These are phyloP conservation scores for Danaus chrysippus DNA, from an alignment of 2,888 invertebrate species.

Conservation along the genomic window DNA sequence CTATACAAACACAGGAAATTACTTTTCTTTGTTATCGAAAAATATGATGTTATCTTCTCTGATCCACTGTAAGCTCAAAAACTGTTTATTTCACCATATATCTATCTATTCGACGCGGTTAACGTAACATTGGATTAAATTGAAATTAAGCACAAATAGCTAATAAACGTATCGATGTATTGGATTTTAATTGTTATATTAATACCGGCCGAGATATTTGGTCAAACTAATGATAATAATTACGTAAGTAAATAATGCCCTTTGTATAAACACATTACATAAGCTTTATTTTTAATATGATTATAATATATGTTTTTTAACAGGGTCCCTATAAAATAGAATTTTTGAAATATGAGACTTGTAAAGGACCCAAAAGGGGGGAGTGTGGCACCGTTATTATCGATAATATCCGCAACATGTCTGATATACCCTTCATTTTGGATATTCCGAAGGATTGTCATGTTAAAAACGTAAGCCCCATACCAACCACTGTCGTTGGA, in stretches of 20 bases:
- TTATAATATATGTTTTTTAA: slow-evolving; percentile 26
- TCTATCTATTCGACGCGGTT: neutral
- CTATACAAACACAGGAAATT: slow-evolving; percentile 1
- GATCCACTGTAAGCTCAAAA: neutral
- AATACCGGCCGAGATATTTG: slow-evolving; percentile 30
- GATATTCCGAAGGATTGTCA: slow-evolving; percentile 57
- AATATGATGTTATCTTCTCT: neutral
- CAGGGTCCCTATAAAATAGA: slow-evolving; percentile 56
- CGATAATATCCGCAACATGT: slow-evolving; percentile 50
- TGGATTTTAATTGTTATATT: slow-evolving; percentile 33
- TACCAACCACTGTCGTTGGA: too few species aligned
- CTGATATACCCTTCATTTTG: slow-evolving; percentile 50
- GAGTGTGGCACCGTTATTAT: slow-evolving; percentile 53
- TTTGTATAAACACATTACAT: slow-evolving; percentile 15
- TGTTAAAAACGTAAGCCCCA: slow-evolving; percentile 45
- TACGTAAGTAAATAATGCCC: slow-evolving; percentile 43
- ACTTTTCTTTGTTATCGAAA: slow-evolving; percentile 1
- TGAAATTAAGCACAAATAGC: neutral
- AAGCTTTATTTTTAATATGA: slow-evolving; percentile 10
- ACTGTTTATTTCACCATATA: neutral
- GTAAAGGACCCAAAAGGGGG: slow-evolving; percentile 59
- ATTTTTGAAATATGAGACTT: slow-evolving; percentile 49
- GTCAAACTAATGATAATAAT: slow-evolving; percentile 41
- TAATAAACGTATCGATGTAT: slow-evolving; percentile 25
- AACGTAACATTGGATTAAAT: neutral